A percentile compares a stretch with the other conserved stretches of the same genome.
Evolutionary conservation across 2,797 vertebrate species (phyloP).

Genomic region (Melanotaenia maccullochi): DNA sequence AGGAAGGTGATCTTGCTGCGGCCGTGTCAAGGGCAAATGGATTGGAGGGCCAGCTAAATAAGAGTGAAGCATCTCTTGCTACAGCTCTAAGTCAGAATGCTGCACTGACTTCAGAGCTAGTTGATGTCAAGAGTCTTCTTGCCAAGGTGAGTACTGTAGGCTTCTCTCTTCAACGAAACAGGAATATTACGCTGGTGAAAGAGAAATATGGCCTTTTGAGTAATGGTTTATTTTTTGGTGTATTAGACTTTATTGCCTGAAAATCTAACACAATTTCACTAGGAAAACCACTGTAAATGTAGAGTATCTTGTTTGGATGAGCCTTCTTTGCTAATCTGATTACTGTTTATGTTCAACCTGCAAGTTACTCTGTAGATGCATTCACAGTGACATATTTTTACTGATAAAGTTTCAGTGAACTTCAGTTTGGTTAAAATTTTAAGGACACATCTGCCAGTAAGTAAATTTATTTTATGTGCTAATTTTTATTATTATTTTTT

Average conservation of each 20-base stretch:
- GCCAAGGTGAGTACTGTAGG: conserved; percentile 84
- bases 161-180: background rate
- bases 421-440: too few species aligned
- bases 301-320: background rate
- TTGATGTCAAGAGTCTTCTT: conserved; percentile 87
- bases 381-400: too few species aligned
- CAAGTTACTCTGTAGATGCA: too few species aligned
- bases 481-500: background rate
- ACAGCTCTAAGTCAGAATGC: conserved; percentile 89
- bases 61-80: conserved; percentile 89
- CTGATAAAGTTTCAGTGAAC: too few species aligned
- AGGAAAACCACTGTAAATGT: background rate
- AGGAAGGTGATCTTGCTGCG: conserved; percentile 87
- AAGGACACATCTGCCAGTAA: too few species aligned
- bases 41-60: conserved; percentile 89
- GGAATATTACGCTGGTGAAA: background rate
- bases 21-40: conserved; percentile 88
- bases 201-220: background rate
- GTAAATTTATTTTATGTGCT: too few species aligned
- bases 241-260: too few species aligned
- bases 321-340: background rate
- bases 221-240: background rate
- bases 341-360: background rate
- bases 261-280: too few species aligned
- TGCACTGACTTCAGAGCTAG: conserved; percentile 85